Conservation (phyloP, 2,797 vertebrate species). For the Gadopsis marmoratus region DNA sequence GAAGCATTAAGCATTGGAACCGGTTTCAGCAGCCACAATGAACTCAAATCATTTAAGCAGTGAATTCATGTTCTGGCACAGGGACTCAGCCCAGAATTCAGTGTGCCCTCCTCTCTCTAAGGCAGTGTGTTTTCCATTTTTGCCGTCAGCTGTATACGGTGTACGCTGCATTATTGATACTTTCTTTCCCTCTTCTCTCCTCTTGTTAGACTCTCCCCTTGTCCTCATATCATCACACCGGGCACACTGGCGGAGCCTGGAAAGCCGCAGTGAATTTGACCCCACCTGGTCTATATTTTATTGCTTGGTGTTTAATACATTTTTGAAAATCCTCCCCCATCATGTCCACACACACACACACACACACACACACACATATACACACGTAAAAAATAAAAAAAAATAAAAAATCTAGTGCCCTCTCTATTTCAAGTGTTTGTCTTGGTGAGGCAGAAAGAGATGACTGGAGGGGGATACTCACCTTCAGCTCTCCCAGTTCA, state of each 20-base stretch:
- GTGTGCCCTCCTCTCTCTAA: conserved; percentile 32
- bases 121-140: conserved; percentile 66
- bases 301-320: conserved; percentile 82
- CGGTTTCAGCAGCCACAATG: conserved; percentile 7
- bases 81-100: conserved; percentile 39
- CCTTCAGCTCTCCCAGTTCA: conserved; percentile 79
- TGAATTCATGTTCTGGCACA: conserved; percentile 43
- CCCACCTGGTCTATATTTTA: conserved; percentile 83
- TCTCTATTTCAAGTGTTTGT: conserved; percentile 76
- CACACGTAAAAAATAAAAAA: conserved; percentile 11
- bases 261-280: conserved; percentile 75
- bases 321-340: conserved; percentile 72
- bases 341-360: neutral
- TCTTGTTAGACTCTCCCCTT: conserved; percentile 72
- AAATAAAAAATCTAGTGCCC: conserved; percentile 44
- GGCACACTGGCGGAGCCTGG: conserved; percentile 66
- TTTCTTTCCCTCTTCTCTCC: conserved; percentile 60
- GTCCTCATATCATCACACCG: conserved; percentile 74
- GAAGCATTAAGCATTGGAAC: neutral
- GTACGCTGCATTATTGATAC: conserved; percentile 82
- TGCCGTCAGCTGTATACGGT: conserved; percentile 67
- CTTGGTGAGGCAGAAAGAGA: conserved; percentile 70
- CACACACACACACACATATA: neutral
- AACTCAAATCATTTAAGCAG: conserved; percentile 40
- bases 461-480: conserved; percentile 79